Percentiles rank a stretch among this genome's conserved stretches.
Conservation (phyloP, 2,113 vertebrate species). For the Pleuronectes platessa region DNA sequence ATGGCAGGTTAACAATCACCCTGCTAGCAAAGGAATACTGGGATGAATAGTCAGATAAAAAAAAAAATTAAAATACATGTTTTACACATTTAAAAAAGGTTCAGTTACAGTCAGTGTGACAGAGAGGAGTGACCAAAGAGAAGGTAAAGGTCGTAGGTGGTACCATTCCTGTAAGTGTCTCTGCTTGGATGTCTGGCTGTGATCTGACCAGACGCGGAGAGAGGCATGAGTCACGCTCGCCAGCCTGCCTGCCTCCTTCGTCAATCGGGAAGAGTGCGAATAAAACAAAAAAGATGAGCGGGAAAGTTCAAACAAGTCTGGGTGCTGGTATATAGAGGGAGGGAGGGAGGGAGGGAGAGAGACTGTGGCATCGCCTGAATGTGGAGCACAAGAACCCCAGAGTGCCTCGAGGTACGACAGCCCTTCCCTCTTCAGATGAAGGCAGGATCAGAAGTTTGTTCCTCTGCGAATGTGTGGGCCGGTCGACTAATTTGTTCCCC, state of each 20-base stretch:
- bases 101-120: constrained; percentile 24
- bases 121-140: constrained; percentile 1
- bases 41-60: constrained; percentile 35
- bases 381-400: constrained; percentile 17
- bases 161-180: constrained; percentile 33
- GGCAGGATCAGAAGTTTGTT: constrained; percentile 30
- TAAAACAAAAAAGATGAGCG: constrained; percentile 23
- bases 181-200: constrained; percentile 9
- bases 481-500: constrained; percentile 42
- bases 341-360: constrained; percentile 11
- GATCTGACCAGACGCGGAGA: neutral
- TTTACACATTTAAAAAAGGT: constrained; percentile 45
- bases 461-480: constrained; percentile 27
- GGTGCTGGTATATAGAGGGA: constrained; percentile 61
- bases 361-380: constrained; percentile 30
- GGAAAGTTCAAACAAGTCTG: constrained; percentile 36
- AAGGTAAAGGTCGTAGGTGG: constrained; percentile 33
- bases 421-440: constrained; percentile 37
- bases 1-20: constrained; percentile 33
- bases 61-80: constrained; percentile 37
- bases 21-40: constrained; percentile 45
- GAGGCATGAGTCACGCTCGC: neutral
- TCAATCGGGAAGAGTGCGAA: constrained; percentile 24
- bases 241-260: neutral
- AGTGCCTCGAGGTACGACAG: constrained; percentile 7